A percentile compares a stretch with the other conserved stretches of the same genome.
These are phyloP conservation scores for Craniophora ligustri DNA, from an alignment of 2,888 invertebrate species.

Conservation along the genomic window DNA sequence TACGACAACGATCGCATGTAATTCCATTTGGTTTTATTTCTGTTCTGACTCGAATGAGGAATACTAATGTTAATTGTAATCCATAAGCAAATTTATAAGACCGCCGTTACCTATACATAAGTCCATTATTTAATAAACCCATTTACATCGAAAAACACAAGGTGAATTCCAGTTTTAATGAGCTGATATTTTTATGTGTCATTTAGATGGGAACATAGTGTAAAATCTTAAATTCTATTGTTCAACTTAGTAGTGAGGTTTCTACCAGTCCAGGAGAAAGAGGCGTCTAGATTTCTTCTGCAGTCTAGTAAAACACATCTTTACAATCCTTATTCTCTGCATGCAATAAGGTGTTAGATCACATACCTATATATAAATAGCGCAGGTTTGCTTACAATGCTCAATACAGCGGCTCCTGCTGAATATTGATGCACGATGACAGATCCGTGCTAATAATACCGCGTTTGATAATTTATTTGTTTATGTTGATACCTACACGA, in stretches of 20 bases:
- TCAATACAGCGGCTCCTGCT: conserved; percentile 25
- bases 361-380: conserved; percentile 45
- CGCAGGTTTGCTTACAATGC: conserved; percentile 44
- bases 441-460: conserved; percentile 28
- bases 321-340: conserved; percentile 13
- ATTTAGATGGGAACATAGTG: no score
- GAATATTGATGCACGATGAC: conserved; percentile 52
- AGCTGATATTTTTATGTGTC: no score
- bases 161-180: no score
- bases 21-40: neutral
- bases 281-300: neutral
- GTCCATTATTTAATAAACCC: no score
- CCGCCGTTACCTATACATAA: no score
- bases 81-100: no score
- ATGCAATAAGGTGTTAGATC: neutral
- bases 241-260: no score
- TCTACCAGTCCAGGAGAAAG: neutral
- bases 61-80: conserved; percentile 10
- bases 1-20: conserved; percentile 1
- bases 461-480: conserved; percentile 13
- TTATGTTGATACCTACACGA: conserved; percentile 10
- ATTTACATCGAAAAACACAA: no score
- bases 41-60: neutral
- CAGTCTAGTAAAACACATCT: conserved; percentile 10
- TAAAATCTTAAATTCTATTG: no score